Evolutionary conservation across 2,888 invertebrate species (phyloP).

Genomic region (Baronia brevicornis): DNA sequence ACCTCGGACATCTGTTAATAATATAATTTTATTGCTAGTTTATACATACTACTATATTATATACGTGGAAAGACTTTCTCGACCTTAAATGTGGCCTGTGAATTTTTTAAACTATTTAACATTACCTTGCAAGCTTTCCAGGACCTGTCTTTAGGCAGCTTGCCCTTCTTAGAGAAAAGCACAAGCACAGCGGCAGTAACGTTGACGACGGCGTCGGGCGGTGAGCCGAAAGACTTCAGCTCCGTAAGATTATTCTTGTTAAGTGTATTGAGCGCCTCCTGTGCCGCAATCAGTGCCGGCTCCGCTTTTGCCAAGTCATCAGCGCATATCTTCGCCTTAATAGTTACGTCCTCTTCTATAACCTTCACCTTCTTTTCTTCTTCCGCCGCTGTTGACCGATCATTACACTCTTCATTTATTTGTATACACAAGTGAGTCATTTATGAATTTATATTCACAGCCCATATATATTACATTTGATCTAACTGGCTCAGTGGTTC

Average conservation of each 20-base stretch:
- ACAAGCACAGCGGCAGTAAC: conserved; percentile 92
- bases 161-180: conserved; percentile 87
- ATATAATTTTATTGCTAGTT: no score
- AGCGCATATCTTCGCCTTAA: conserved; percentile 89
- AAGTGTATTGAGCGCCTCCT: conserved; percentile 92
- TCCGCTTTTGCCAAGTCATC: conserved; percentile 93
- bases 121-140: conserved; percentile 91
- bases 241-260: conserved; percentile 96
- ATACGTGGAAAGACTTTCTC: no score
- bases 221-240: conserved; percentile 94
- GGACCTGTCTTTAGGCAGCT: conserved; percentile 91
- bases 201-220: conserved; percentile 90
- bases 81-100: no score
- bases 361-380: conserved; percentile 93
- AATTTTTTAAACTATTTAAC: no score
- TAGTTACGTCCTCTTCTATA: conserved; percentile 91
- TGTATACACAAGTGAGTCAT: no score
- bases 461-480: no score
- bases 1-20: no score
- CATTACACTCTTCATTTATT: no score
- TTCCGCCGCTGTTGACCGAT: conserved; percentile 81
- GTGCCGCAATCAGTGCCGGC: conserved; percentile 91
- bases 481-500: no score
- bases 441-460: no score
- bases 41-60: no score